Percentiles rank a stretch among this genome's conserved stretches.
These are phyloP conservation scores for Eremobia ochroleuca DNA, from an alignment of 2,888 invertebrate species.

Conservation along the genomic window DNA sequence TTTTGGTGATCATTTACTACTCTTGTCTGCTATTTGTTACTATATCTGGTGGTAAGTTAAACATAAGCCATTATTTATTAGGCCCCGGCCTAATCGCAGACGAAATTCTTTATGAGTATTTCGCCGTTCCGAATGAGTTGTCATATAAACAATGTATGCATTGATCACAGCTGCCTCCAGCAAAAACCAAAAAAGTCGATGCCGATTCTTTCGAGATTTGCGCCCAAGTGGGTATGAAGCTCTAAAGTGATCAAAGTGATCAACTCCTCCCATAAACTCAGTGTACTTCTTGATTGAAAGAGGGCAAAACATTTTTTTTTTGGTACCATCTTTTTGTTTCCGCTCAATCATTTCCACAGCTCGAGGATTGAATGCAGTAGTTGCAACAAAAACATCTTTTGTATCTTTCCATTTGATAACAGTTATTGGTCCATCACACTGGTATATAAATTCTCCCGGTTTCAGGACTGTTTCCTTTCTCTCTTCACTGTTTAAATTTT, in stretches of 20 bases:
- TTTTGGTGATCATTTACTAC: too few species aligned
- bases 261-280: slow-evolving; percentile 12
- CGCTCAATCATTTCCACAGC: background rate
- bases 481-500: background rate
- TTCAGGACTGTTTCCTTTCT: background rate
- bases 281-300: slow-evolving; percentile 10
- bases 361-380: background rate
- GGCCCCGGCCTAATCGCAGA: slow-evolving; percentile 7
- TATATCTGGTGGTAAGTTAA: too few species aligned
- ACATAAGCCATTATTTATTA: slow-evolving; percentile 10
- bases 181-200: slow-evolving; percentile 13
- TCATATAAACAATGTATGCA: slow-evolving; percentile 23
- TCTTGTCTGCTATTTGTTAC: too few species aligned
- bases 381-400: background rate
- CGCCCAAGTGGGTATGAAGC: slow-evolving; percentile 23
- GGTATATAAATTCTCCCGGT: background rate
- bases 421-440: background rate
- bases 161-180: slow-evolving; percentile 17
- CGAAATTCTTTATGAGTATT: slow-evolving; percentile 12
- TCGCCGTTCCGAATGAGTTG: background rate
- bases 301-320: slow-evolving; percentile 8
- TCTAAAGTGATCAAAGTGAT: slow-evolving; percentile 23
- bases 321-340: slow-evolving; percentile 24
- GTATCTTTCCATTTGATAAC: background rate
- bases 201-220: slow-evolving; percentile 16